Percentiles rank a stretch among this genome's conserved stretches.
Evolutionary conservation across 2,797 vertebrate genomes (phyloP).

Genomic region (Alca torda): DNA sequence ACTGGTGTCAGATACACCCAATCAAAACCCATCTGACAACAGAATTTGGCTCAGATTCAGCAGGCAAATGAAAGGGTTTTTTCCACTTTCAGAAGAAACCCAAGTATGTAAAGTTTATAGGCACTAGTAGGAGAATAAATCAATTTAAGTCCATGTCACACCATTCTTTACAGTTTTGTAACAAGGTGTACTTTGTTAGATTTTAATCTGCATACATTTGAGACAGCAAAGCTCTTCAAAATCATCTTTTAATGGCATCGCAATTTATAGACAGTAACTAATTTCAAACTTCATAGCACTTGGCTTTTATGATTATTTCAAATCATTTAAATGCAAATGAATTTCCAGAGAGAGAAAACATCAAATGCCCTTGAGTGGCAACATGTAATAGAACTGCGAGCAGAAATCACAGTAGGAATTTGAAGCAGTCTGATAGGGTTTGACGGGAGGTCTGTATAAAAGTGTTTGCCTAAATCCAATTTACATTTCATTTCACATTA

Average conservation of each 20-base stretch:
- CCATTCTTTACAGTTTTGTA: slow-evolving; percentile 81
- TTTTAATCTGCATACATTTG: slow-evolving; percentile 85
- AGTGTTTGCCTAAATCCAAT: slow-evolving; percentile 82
- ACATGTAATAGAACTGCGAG: slow-evolving; percentile 77
- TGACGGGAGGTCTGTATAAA: slow-evolving; percentile 76
- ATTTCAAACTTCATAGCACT: slow-evolving; percentile 90
- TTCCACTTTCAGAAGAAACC: slow-evolving; percentile 67
- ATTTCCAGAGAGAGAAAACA: slow-evolving; percentile 85
- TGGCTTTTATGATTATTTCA: slow-evolving; percentile 88
- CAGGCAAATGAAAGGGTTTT: slow-evolving; percentile 51
- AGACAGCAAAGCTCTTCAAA: slow-evolving; percentile 83
- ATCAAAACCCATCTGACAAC: slow-evolving; percentile 48
- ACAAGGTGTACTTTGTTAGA: slow-evolving; percentile 85
- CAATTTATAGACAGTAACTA: slow-evolving; percentile 89
- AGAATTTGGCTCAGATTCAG: slow-evolving; percentile 59
- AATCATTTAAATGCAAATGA: slow-evolving; percentile 91
- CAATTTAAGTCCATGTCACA: slow-evolving; percentile 77
- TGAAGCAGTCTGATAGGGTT: slow-evolving; percentile 74
- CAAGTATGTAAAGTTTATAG: slow-evolving; percentile 72
- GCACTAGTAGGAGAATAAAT: slow-evolving; percentile 75
- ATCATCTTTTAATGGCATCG: slow-evolving; percentile 84
- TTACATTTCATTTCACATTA: slow-evolving; percentile 81
- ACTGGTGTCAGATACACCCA: slow-evolving; percentile 41
- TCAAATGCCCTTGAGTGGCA: slow-evolving; percentile 86
- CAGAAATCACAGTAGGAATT: slow-evolving; percentile 76